Conservation (phyloP, 2,888 invertebrate genomes). For the Adelphocoris suturalis region DNA sequence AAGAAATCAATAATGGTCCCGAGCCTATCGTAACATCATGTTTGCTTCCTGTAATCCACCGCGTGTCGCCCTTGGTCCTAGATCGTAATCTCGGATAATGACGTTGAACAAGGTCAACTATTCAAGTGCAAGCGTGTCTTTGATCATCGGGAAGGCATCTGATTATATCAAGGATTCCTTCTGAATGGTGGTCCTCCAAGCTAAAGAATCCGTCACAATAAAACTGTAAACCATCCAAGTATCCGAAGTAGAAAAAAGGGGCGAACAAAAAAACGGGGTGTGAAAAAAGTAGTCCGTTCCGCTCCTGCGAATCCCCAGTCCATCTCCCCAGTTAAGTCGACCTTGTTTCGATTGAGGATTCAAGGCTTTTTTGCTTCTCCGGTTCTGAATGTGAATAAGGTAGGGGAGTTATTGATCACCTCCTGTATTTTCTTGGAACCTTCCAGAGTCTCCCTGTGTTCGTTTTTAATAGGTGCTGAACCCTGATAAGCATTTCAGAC, state of each 20-base stretch:
- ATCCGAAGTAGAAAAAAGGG: neutral
- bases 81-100: neutral
- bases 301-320: conserved; percentile 4
- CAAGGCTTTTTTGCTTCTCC: neutral
- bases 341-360: neutral
- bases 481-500: too few relatives aligned
- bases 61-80: neutral
- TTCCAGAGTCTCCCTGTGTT: neutral
- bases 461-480: too few relatives aligned
- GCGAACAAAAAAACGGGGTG: neutral
- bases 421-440: neutral
- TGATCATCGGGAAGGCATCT: conserved; percentile 5
- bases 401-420: neutral
- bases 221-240: neutral
- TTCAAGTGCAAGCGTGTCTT: neutral
- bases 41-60: neutral
- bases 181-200: neutral
- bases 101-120: neutral
- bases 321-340: neutral
- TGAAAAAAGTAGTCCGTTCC: conserved; percentile 3
- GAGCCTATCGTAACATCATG: too few relatives aligned
- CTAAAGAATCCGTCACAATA: neutral
- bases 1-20: too few relatives aligned
- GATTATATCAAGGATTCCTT: conserved; percentile 15
- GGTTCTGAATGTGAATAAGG: conserved; percentile 1